phyloP scores from a whole-genome alignment of 2,113 vertebrate genomes.

The Phalacrocorax pelagicus region DNA sequence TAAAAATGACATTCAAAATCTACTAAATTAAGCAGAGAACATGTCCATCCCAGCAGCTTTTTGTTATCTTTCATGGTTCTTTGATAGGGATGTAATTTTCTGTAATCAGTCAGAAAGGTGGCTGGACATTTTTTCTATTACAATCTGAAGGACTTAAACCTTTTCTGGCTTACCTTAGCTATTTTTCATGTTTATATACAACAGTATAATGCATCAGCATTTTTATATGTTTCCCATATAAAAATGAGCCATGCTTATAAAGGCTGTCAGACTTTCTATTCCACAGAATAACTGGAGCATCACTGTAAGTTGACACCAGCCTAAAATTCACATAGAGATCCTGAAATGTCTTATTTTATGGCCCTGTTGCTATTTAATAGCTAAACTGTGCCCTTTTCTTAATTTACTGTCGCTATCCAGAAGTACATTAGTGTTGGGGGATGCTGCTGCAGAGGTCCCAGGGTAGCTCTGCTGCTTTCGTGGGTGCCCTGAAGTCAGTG shows the following conservation, averaged over 20 bases:
- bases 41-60: constrained; percentile 4
- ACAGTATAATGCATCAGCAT: constrained; percentile 63
- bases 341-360: constrained; percentile 61
- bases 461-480: background rate
- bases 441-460: background rate
- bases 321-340: constrained; percentile 40
- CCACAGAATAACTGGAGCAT: constrained; percentile 35
- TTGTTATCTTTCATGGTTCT: constrained; percentile 20
- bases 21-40: constrained; percentile 25
- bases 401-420: background rate
- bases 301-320: constrained; percentile 38
- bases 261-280: constrained; percentile 56
- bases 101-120: constrained; percentile 51
- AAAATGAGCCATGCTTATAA: constrained; percentile 49
- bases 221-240: constrained; percentile 58
- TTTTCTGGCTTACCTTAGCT: constrained; percentile 63
- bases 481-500: background rate
- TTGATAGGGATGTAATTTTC: constrained; percentile 47
- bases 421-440: background rate
- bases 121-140: constrained; percentile 58
- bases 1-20: background rate
- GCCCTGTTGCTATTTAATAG: constrained; percentile 33
- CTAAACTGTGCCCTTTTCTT: constrained; percentile 24
- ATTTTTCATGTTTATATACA: constrained; percentile 68
- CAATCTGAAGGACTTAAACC: constrained; percentile 48